phyloP scores from a whole-genome alignment of 2,113 vertebrate species.

The Physeter macrocephalus region DNA sequence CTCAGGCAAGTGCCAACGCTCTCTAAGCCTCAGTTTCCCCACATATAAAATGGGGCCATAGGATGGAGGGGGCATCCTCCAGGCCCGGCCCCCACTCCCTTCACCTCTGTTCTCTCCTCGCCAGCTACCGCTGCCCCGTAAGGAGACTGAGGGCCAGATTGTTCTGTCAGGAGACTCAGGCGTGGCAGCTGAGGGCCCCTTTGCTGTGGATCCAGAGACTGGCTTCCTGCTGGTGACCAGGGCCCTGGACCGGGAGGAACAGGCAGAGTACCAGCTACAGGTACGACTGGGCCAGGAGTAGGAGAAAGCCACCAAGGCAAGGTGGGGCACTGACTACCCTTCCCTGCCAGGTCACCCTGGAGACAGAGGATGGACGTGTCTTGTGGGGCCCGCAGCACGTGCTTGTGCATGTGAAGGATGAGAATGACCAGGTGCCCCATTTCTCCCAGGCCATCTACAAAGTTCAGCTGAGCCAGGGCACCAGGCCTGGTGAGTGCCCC shows the following conservation, averaged over 20 bases:
- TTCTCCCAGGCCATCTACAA: constrained; percentile 81
- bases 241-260: constrained; percentile 87
- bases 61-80: neutral
- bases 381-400: constrained; percentile 77
- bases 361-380: constrained; percentile 68
- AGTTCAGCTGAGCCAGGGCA: constrained; percentile 79
- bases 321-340: neutral
- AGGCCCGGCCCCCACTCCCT: neutral
- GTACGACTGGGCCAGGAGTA: constrained; percentile 50
- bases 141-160: constrained; percentile 61
- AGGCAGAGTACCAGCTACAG: constrained; percentile 84
- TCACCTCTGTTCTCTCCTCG: neutral
- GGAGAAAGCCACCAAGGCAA: neutral
- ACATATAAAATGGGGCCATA: neutral
- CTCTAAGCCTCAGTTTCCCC: constrained; percentile 12
- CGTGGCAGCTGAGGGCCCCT: constrained; percentile 77
- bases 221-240: constrained; percentile 84
- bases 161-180: constrained; percentile 78
- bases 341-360: constrained; percentile 76
- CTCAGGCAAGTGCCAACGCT: neutral
- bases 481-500: constrained; percentile 51
- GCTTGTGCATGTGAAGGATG: constrained; percentile 81
- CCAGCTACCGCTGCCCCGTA: constrained; percentile 38
- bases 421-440: constrained; percentile 83
- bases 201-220: constrained; percentile 82